Base-by-base conservation (phyloP, 2,888 invertebrate genomes). In the Spilarctia lutea region DNA sequence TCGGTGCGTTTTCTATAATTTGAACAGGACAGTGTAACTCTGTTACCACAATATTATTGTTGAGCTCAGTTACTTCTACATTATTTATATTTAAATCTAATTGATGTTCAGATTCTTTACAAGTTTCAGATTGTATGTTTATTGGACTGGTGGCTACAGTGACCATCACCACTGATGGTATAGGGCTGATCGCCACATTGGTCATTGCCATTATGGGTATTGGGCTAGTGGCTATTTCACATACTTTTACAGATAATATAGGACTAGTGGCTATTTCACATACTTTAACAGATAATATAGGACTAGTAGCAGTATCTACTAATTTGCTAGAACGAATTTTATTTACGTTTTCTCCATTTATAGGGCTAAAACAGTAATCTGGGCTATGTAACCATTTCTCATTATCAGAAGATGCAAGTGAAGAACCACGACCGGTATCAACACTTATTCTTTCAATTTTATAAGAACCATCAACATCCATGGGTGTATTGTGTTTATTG, bases 341-440 rank as follows among this genome's bases (percentile, higher is more conserved):
- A 74, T 81, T 76, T 74, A 81, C 81, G 42, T 76, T 78, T 63
- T 87, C 86, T 69, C 75, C 75, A 77, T 83, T 85, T 30, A 85
- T 45, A 42, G 91, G 90, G 77, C 90, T 90, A 60, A 82, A 81
- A 56, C 82, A 89, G 79, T 91, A 93, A 75, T 94, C 93, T 68
- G 94, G 93, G 79, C 94, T 94, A 73, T 88, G 86, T 27, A 88
- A 86, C 81, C 90, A 90, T 82, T 93, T 94, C 67, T 94, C 94
- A 60, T 85, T 90, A 81, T 94, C 93, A 20, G 94, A 94, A 80
- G 87, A 91, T 52, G 90, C 91, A 35, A 93, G 85, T 11, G 95
- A 96, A 33, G 96, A 95, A 18, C 94, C 95, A 68, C 93, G 83
- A 2, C 96, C 95, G 3, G 94, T 94, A 79, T 96, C 96, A 72